Evolutionary conservation across 2,888 invertebrate genomes (phyloP).

Genomic region (Entomobrya multifasciata): DNA sequence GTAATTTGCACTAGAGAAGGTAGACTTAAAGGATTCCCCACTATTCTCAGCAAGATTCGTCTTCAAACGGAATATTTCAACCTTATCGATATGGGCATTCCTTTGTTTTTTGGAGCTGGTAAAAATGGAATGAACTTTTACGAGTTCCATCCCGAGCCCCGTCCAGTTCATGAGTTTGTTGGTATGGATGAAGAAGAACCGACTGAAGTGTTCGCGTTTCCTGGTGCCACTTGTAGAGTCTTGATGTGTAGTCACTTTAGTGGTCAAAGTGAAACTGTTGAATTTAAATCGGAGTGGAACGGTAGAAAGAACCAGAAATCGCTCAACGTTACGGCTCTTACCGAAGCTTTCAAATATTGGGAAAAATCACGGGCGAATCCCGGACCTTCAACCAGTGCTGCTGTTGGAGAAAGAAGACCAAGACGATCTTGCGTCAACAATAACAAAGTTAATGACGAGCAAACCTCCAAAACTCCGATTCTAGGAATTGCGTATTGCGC

Average conservation of each 20-base stretch:
- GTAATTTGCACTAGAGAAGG: conserved; percentile 22
- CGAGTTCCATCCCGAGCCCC: not conserved
- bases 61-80: not conserved
- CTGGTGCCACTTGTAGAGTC: not conserved
- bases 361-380: not conserved
- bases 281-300: not conserved
- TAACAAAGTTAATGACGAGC: no score
- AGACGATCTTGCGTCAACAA: conserved; percentile 1
- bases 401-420: not conserved
- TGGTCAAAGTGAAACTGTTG: not conserved
- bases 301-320: not conserved
- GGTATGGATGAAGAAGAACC: not conserved
- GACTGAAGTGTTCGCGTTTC: not conserved
- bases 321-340: not conserved
- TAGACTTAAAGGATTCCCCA: not conserved
- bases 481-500: not conserved
- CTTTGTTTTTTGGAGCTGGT: not conserved
- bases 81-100: not conserved
- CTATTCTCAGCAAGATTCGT: not conserved
- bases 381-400: not conserved
- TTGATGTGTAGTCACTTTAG: not conserved
- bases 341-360: not conserved
- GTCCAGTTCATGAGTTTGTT: not conserved
- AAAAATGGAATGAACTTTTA: not conserved
- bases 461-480: not conserved